Percentiles rank a stretch among this genome's conserved stretches.
phyloP scores from a whole-genome alignment of 1,140 invertebrate species.

The Bombus soroeensis region DNA sequence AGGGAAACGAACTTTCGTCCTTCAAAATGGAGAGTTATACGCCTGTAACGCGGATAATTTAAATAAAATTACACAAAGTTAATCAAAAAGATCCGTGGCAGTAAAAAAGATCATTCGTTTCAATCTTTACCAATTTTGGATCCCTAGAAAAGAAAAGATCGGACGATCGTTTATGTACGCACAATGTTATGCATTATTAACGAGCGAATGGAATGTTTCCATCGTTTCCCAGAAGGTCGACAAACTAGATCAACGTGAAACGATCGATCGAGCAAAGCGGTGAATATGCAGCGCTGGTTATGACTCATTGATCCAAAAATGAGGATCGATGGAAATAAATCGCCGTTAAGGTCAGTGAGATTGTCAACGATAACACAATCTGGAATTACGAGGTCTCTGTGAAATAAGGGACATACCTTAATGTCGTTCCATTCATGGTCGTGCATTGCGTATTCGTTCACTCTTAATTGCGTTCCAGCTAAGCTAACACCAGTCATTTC shows the following conservation, averaged over 20 bases:
- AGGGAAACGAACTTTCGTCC: too few relatives aligned
- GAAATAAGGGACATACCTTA: slow-evolving; percentile 82
- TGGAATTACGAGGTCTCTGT: background rate
- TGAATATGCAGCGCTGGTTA: background rate
- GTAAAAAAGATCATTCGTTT: background rate
- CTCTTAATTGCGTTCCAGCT: slow-evolving; percentile 91
- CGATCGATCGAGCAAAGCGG: background rate
- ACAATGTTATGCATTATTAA: background rate
- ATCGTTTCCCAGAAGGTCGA: slow-evolving; percentile 36
- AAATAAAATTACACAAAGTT: too few relatives aligned
- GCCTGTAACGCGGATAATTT: too few relatives aligned
- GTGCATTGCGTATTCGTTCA: slow-evolving; percentile 93
- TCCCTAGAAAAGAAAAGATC: background rate
- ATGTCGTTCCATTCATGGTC: slow-evolving; percentile 94
- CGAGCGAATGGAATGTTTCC: slow-evolving; percentile 43
- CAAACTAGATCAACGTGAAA: slow-evolving; percentile 36
- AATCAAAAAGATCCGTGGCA: too few relatives aligned
- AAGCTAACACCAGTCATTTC: slow-evolving; percentile 94
- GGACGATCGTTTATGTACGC: background rate
- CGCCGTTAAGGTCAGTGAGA: background rate
- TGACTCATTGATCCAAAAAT: background rate
- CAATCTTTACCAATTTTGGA: background rate
- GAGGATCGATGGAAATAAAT: background rate
- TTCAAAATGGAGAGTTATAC: too few relatives aligned
- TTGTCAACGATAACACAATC: background rate